A percentile compares a stretch with the other conserved stretches of the same genome.
Evolutionary conservation across 1,140 invertebrate genomes (phyloP).

Genomic region (Drosophila prosaltans): DNA sequence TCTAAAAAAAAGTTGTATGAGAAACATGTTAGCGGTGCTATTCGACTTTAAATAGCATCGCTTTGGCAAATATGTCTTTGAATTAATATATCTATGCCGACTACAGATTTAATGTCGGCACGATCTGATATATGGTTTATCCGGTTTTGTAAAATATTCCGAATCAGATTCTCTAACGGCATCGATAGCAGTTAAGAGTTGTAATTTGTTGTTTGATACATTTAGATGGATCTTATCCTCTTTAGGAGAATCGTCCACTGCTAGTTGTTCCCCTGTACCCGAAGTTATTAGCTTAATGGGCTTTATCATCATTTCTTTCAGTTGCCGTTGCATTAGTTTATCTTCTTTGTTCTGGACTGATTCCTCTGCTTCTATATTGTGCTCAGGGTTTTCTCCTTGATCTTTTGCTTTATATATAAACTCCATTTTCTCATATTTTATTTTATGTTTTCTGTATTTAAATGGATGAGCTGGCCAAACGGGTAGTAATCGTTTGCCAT

Average conservation of each 20-base stretch:
- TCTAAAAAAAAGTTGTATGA: no score
- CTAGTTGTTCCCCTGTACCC: no score
- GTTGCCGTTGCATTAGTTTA: conserved; percentile 22
- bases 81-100: no score
- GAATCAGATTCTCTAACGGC: background rate
- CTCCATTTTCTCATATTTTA: conserved; percentile 16
- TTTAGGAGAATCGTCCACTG: background rate
- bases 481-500: background rate
- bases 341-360: conserved; percentile 15
- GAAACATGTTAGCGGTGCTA: no score
- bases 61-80: no score
- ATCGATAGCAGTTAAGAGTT: background rate
- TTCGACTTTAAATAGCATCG: no score
- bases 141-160: background rate
- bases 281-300: conserved; percentile 34
- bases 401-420: background rate
- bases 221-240: background rate
- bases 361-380: background rate
- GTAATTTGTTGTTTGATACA: background rate
- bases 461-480: conserved; percentile 36
- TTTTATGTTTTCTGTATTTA: conserved; percentile 18
- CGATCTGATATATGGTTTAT: background rate
- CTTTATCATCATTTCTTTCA: conserved; percentile 52
- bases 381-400: background rate
- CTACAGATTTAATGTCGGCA: background rate